These are phyloP conservation scores for Lasioglossum vierecki DNA, from an alignment of 2,888 invertebrate species.

Conservation along the genomic window DNA sequence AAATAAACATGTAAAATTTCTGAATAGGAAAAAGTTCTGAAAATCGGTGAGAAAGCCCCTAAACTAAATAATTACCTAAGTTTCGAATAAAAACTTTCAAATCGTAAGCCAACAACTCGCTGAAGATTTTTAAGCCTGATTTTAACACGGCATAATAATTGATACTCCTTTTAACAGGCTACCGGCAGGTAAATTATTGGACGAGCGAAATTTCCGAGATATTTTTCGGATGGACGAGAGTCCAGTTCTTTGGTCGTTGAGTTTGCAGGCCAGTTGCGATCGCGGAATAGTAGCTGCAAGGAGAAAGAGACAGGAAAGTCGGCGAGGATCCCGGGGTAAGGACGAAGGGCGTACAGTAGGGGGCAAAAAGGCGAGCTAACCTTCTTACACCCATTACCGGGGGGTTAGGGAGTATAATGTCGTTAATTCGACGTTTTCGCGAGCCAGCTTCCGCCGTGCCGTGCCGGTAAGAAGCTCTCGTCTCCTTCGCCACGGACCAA, in stretches of 20 bases:
- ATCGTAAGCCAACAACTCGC: not conserved
- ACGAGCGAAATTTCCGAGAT: not conserved
- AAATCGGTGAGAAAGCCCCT: too few species aligned
- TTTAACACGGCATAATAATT: too few species aligned
- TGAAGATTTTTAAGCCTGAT: too few species aligned
- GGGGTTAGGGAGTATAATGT: conserved; percentile 73
- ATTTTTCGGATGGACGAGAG: not conserved
- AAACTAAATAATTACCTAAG: too few species aligned
- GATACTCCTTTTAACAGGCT: not conserved
- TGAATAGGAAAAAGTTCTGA: too few species aligned
- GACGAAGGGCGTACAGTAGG: conserved; percentile 36
- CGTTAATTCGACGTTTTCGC: conserved; percentile 77
- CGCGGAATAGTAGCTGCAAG: not conserved
- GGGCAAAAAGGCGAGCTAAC: conserved; percentile 66
- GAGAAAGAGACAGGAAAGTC: conserved; percentile 22
- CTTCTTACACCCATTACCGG: conserved; percentile 75
- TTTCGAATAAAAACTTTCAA: too few species aligned
- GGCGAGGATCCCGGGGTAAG: not conserved
- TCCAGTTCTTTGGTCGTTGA: not conserved
- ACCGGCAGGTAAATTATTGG: not conserved
- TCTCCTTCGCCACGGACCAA: conserved; percentile 46
- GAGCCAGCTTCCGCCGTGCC: conserved; percentile 46
- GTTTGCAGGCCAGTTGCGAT: not conserved
- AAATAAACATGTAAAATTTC: too few species aligned
- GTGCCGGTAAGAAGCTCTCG: conserved; percentile 55